These are phyloP conservation scores for Holothuria scabra DNA, from an alignment of 53 echinoderm and acorn worm species.

Conservation along the genomic window DNA sequence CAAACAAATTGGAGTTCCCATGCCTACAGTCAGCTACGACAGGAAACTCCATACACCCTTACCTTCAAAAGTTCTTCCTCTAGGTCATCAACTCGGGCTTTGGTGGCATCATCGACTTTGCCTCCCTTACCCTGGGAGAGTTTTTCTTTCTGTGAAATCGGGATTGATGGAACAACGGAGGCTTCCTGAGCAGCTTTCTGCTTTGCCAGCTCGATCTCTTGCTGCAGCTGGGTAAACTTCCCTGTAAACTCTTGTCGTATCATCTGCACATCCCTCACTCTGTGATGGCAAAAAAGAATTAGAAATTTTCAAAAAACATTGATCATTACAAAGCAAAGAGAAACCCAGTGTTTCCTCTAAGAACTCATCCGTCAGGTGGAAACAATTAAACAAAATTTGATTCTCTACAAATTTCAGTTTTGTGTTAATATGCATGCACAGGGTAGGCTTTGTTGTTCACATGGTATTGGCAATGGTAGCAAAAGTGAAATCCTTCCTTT, in stretches of 20 bases:
- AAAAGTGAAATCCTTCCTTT: too few species aligned
- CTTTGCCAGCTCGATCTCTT: conserved; percentile 64
- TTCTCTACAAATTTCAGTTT: too few species aligned
- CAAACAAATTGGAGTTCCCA: too few species aligned
- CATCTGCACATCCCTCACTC: conserved; percentile 98
- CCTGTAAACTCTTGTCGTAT: conserved; percentile 77
- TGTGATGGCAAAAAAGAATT: conserved; percentile 10
- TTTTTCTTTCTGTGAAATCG: conserved; percentile 96
- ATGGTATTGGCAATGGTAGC: too few species aligned
- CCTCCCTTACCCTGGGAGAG: conserved; percentile 87
- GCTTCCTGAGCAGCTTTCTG: conserved; percentile 57
- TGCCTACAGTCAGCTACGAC: too few species aligned
- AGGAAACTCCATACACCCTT: background rate
- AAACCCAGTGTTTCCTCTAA: too few species aligned
- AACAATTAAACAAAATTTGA: too few species aligned
- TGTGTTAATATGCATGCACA: too few species aligned
- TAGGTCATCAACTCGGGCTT: conserved; percentile 79
- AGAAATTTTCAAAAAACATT: background rate
- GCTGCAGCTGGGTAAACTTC: conserved; percentile 71
- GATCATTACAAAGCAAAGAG: background rate
- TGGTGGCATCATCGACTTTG: conserved; percentile 87
- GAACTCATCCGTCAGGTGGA: too few species aligned
- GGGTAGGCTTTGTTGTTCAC: too few species aligned
- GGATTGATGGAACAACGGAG: conserved; percentile 66
- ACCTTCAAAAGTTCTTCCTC: conserved; percentile 82